Conservation (phyloP, 2,113 vertebrate genomes). For the Centropus unirufus region DNA sequence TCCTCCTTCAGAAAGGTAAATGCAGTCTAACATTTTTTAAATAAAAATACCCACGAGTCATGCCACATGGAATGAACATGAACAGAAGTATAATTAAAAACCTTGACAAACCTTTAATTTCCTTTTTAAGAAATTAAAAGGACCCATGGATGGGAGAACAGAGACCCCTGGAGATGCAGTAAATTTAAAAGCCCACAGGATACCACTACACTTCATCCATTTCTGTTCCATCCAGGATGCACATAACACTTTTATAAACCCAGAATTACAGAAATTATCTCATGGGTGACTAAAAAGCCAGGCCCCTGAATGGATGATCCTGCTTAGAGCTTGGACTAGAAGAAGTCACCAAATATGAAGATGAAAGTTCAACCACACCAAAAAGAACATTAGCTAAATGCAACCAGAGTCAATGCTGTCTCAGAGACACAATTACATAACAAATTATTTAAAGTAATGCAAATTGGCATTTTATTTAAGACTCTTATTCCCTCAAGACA, state of each 20-base stretch:
- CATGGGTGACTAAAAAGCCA: not conserved
- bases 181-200: not conserved
- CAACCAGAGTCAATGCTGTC: not conserved
- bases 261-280: not conserved
- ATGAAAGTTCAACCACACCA: not conserved
- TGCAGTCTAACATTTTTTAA: not conserved
- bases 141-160: not conserved
- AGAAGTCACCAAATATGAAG: not conserved
- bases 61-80: not conserved
- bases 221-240: not conserved
- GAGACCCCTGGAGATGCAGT: not conserved
- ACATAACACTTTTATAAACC: not conserved
- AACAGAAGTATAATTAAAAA: not conserved
- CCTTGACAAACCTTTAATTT: not conserved
- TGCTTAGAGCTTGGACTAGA: not conserved
- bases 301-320: not conserved
- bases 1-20: not conserved
- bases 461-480: not conserved
- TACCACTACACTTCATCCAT: not conserved
- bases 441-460: not conserved
- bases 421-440: not conserved
- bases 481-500: not conserved
- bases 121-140: not conserved
- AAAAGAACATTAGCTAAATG: not conserved
- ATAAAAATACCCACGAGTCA: not conserved